Percentiles rank a stretch among this genome's conserved stretches.
phyloP scores from a whole-genome alignment of 2,797 vertebrate species.

The Capromys pilorides region DNA sequence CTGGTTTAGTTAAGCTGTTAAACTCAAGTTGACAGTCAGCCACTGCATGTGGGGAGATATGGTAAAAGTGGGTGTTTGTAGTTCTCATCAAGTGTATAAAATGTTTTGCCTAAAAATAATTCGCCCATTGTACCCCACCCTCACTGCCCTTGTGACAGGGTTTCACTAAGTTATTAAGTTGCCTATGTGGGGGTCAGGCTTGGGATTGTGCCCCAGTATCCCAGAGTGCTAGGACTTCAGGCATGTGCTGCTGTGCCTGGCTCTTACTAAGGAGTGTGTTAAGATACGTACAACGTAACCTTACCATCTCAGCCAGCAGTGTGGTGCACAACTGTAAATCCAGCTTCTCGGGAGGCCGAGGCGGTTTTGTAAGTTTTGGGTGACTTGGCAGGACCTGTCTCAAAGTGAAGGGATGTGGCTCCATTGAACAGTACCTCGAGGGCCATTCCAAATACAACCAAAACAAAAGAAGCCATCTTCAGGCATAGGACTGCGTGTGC shows the following conservation, averaged over 20 bases:
- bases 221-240: background rate
- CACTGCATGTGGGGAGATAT: background rate
- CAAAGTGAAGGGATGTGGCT: background rate
- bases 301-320: background rate
- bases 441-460: background rate
- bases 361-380: background rate
- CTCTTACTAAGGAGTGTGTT: background rate
- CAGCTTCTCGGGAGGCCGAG: background rate
- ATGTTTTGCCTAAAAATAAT: background rate
- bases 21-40: too few species aligned
- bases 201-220: background rate
- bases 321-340: background rate
- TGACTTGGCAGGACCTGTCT: background rate
- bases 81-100: background rate
- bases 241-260: background rate
- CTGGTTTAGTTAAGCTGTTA: too few species aligned
- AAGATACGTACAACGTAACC: background rate
- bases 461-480: background rate
- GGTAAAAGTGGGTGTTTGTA: background rate
- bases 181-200: background rate
- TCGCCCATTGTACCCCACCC: background rate
- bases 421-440: background rate
- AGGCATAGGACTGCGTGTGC: background rate
- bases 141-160: background rate
- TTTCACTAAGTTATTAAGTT: background rate